Evolutionary conservation across 2,797 vertebrate species (phyloP), one percentile per base, ranked within the genome.

Genomic region (Acanthurus tractus): DNA sequence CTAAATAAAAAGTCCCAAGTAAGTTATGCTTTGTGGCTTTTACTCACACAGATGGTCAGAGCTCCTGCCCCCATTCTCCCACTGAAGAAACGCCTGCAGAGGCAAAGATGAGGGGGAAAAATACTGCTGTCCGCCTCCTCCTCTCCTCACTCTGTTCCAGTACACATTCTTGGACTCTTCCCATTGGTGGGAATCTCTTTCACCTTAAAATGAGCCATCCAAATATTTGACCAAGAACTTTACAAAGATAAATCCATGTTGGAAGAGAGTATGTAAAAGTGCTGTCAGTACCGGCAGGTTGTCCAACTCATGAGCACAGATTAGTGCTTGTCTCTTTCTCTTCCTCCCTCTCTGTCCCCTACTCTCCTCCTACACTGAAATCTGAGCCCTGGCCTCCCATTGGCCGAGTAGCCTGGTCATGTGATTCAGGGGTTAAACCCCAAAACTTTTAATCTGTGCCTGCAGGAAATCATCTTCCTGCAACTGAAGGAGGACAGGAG

Each of bases 31-130:
- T 73, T 82, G 70, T 70, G 75, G 78, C 70, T 86, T 88, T 44
- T 96, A 98, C 97, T 98, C 93, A 98, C 97, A 95, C 97, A 96
- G 92, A 97, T 90, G 94, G 96, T 94, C 79, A 97, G 92, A 25
- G 97, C 97, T 93, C 97, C 97, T 36, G 97, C 97, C 93, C 97
- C 97, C 97, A 98, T 98, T 91, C 88, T 94, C 76, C 82, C 77
- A 79, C 76, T 63, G 89, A 85, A 85, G 91, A 93, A 92, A 86
- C 49, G 80, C 79, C 91, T 85, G 82, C 73, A 52, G 85, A 86
- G 79, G 91, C 73, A 88, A 79, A 72, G 94, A 92, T 90, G 92
- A 88, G 87, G 74, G 81, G 63, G 76, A 78, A 84, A 84, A 46
- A 34, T 88, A 70, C 63, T 78, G 82, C 78, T 87, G 17, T 76